phyloP scores from a whole-genome alignment of 2,113 vertebrate genomes.

The Apteryx owenii region DNA sequence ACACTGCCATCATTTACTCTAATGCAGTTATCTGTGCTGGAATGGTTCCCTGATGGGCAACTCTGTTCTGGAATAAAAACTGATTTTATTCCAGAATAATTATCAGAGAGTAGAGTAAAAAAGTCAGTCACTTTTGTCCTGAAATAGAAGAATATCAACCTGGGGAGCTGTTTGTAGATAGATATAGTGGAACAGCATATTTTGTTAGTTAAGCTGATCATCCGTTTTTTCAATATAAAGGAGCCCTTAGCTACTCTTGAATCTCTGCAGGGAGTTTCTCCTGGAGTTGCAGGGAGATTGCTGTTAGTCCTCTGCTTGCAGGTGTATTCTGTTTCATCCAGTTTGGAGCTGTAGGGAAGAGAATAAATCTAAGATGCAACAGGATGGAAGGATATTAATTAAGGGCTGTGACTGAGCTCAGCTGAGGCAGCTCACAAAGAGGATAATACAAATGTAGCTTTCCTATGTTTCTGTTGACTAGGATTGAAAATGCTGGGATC shows the following conservation, averaged over 20 bases:
- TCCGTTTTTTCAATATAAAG: neutral
- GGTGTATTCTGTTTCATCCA: neutral
- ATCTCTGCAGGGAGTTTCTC: neutral
- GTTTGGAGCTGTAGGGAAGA: neutral
- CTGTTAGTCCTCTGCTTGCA: neutral
- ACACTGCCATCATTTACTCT: neutral
- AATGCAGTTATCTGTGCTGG: slow-evolving; percentile 1
- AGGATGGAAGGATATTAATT: neutral
- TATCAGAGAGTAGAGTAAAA: neutral
- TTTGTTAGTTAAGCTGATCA: neutral
- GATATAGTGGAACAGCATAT: neutral
- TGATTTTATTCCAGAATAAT: slow-evolving; percentile 21
- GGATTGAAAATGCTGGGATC: neutral
- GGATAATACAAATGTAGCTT: neutral
- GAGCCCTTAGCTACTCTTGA: neutral
- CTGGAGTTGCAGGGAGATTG: neutral
- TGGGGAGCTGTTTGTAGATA: neutral
- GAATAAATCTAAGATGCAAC: neutral
- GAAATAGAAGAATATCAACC: neutral
- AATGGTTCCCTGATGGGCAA: slow-evolving; percentile 4
- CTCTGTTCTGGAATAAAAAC: slow-evolving; percentile 30
- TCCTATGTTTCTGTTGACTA: neutral
- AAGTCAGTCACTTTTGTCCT: neutral
- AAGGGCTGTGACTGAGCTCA: neutral
- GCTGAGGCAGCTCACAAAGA: neutral